Percentiles rank a stretch among this genome's conserved stretches.
Conservation (phyloP, 2,113 vertebrate species). For the Stegostoma tigrinum region DNA sequence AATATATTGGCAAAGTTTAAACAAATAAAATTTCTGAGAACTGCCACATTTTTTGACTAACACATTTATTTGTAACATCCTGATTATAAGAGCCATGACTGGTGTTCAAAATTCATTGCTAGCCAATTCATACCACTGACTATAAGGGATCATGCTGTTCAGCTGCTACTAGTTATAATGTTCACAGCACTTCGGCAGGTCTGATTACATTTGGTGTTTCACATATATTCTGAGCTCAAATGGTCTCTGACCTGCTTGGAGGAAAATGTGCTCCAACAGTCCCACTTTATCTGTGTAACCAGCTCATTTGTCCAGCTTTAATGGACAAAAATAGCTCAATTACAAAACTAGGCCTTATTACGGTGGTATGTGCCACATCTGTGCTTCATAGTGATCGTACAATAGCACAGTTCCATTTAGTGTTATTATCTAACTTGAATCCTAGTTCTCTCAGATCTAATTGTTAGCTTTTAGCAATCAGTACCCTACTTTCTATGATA, state of each 20-base stretch:
- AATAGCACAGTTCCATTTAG: conserved; percentile 42
- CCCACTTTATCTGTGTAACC: not conserved
- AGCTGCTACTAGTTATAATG: not conserved
- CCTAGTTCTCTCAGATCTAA: conserved; percentile 43
- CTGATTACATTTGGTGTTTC: conserved; percentile 17
- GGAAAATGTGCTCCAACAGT: not conserved
- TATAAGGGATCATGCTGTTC: not conserved
- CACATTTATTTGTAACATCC: not conserved
- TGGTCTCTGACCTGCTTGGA: not conserved
- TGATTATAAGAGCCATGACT: not conserved
- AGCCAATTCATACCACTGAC: not conserved
- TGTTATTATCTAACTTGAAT: conserved; percentile 43
- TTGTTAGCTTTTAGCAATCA: conserved; percentile 45
- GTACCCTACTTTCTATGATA: conserved; percentile 51
- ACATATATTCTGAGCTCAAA: not conserved
- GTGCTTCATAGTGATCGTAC: not conserved
- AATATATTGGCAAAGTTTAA: not conserved
- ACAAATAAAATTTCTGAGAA: not conserved
- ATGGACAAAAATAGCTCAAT: conserved; percentile 46
- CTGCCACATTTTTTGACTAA: not conserved
- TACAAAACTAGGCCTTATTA: not conserved
- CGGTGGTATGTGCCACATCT: conserved; percentile 14
- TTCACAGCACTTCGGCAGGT: not conserved
- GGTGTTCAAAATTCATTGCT: not conserved
- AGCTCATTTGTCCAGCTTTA: conserved; percentile 39